Conservation (phyloP, 2,888 invertebrate genomes). For the Zygothrica quintamaculata region DNA sequence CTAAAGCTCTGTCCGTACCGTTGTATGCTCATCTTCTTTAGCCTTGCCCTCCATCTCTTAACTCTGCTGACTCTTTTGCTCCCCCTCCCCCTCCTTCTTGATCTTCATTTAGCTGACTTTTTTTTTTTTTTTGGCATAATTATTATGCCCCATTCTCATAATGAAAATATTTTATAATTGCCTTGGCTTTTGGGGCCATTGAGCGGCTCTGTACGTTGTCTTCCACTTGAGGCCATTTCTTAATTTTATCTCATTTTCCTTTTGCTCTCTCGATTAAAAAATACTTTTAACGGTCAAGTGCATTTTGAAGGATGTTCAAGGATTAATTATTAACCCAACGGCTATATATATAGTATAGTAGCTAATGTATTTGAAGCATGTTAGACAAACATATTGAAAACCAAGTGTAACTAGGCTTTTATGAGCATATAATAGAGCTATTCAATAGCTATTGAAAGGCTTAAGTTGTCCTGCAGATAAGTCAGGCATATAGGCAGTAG, state of each 20-base stretch:
- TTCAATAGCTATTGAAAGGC: too few species aligned
- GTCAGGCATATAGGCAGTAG: too few species aligned
- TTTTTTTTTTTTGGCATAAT: constrained; percentile 72
- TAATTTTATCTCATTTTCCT: constrained; percentile 13
- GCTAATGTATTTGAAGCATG: not conserved
- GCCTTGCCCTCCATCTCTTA: not conserved
- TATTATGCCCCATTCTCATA: constrained; percentile 61
- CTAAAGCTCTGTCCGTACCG: constrained; percentile 9
- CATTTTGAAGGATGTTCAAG: constrained; percentile 15
- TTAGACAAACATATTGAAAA: constrained; percentile 8
- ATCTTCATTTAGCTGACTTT: constrained; percentile 26
- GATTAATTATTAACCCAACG: constrained; percentile 24
- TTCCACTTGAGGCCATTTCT: constrained; percentile 47
- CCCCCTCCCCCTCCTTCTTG: not conserved
- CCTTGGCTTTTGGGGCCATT: constrained; percentile 43
- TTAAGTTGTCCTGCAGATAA: too few species aligned
- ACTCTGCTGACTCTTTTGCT: not conserved
- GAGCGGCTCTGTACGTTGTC: constrained; percentile 17
- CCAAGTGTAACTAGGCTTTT: too few species aligned
- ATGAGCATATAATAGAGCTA: too few species aligned
- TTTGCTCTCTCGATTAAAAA: constrained; percentile 46
- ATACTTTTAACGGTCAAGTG: constrained; percentile 46
- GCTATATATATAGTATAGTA: not conserved
- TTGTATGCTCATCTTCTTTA: not conserved
- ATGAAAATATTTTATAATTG: constrained; percentile 74